phyloP scores from a whole-genome alignment of 2,888 invertebrate genomes.

The Pyrgus malvae region DNA sequence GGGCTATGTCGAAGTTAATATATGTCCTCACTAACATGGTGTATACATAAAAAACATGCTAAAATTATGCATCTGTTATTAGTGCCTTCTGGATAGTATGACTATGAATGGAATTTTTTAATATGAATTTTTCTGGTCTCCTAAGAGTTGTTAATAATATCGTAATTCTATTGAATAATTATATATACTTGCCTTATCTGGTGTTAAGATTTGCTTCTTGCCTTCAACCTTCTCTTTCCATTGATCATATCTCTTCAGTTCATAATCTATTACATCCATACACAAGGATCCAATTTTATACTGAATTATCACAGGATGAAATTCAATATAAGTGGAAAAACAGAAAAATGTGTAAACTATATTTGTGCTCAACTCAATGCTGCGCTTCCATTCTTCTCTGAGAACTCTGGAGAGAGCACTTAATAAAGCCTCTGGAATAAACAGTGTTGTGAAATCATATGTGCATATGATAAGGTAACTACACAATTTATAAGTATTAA shows the following conservation, averaged over 20 bases:
- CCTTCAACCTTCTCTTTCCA: slow-evolving; percentile 88
- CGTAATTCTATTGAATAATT: too few relatives aligned
- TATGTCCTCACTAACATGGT: too few relatives aligned
- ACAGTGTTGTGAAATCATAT: too few relatives aligned
- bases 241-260: slow-evolving; percentile 95
- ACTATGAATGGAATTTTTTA: too few relatives aligned
- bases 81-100: too few relatives aligned
- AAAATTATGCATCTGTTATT: too few relatives aligned
- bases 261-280: slow-evolving; percentile 98
- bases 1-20: too few relatives aligned
- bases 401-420: slow-evolving; percentile 97
- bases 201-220: slow-evolving; percentile 67
- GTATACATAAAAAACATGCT: too few relatives aligned
- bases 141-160: too few relatives aligned
- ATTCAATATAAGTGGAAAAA: slow-evolving; percentile 97
- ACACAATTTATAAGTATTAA: too few relatives aligned
- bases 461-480: too few relatives aligned
- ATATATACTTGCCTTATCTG: slow-evolving; percentile 68
- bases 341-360: slow-evolving; percentile 98
- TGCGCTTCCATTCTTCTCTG: slow-evolving; percentile 98
- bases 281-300: slow-evolving; percentile 98
- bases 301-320: slow-evolving; percentile 96
- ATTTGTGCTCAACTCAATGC: slow-evolving; percentile 97
- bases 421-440: slow-evolving; percentile 90
- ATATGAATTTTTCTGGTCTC: too few relatives aligned